A percentile compares a stretch with the other conserved stretches of the same genome.
Evolutionary conservation across 2,888 invertebrate species (phyloP).

Genomic region (Iselma pallidipennis): DNA sequence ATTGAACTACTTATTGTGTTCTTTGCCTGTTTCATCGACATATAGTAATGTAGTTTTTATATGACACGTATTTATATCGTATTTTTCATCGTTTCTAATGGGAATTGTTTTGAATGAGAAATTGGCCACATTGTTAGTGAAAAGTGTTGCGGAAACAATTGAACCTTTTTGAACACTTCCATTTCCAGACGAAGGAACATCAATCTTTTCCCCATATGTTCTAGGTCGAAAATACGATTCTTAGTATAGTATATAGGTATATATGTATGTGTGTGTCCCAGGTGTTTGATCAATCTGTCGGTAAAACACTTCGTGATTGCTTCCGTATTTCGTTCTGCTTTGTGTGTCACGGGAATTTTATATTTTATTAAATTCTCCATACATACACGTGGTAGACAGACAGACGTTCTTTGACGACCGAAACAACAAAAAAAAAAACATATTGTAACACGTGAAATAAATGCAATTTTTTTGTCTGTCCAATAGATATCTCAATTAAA

Average conservation of each 20-base stretch:
- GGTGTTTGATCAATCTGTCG: constrained; percentile 48
- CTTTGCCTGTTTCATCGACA: too few species aligned
- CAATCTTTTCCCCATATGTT: constrained; percentile 43
- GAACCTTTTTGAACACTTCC: constrained; percentile 38
- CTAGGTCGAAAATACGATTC: constrained; percentile 37
- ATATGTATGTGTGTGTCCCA: constrained; percentile 34
- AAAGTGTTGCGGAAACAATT: constrained; percentile 30
- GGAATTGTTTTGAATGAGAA: neutral
- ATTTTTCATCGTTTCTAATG: too few species aligned
- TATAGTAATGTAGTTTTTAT: too few species aligned
- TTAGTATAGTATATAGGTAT: neutral
- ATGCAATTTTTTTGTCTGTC: too few species aligned
- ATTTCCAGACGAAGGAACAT: constrained; percentile 41
- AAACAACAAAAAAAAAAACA: neutral
- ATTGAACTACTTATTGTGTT: too few species aligned
- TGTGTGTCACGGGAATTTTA: constrained; percentile 35
- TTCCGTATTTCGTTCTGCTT: constrained; percentile 32
- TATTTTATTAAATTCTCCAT: constrained; percentile 22
- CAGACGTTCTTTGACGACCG: neutral
- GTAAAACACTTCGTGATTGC: constrained; percentile 44
- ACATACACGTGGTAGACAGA: too few species aligned
- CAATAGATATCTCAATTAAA: too few species aligned
- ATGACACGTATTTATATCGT: too few species aligned
- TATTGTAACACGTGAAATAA: too few species aligned
- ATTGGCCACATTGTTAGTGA: neutral